Percentiles rank a stretch among this genome's conserved stretches.
Evolutionary conservation across 2,797 vertebrate genomes (phyloP).

Genomic region (Hafferia zeledoni): DNA sequence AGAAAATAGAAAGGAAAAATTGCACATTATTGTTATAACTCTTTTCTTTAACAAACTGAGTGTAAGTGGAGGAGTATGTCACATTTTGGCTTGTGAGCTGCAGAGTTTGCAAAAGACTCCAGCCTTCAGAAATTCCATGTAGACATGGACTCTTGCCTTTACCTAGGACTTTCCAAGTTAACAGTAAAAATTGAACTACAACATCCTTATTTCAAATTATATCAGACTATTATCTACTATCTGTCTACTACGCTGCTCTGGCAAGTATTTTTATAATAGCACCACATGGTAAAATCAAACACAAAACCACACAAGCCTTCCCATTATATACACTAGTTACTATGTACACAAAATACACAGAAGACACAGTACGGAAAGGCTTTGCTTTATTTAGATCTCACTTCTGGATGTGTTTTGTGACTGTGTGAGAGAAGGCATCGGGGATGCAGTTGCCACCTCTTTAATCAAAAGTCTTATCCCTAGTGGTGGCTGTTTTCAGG

Average conservation of each 20-base stretch:
- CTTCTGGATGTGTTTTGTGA: slow-evolving; percentile 4
- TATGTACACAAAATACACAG: not conserved
- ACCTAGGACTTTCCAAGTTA: slow-evolving; percentile 58
- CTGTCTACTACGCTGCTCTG: slow-evolving; percentile 34
- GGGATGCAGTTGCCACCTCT: not conserved
- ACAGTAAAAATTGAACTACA: slow-evolving; percentile 54
- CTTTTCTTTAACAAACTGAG: slow-evolving; percentile 60
- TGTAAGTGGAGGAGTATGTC: slow-evolving; percentile 49
- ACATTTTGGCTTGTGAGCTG: slow-evolving; percentile 53
- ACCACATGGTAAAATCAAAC: slow-evolving; percentile 33
- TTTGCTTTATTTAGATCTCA: not conserved
- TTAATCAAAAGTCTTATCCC: not conserved
- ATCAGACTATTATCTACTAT: slow-evolving; percentile 37
- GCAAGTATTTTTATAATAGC: not conserved
- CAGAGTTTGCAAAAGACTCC: slow-evolving; percentile 52
- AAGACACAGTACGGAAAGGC: not conserved
- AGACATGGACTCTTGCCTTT: slow-evolving; percentile 15
- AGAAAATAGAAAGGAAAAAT: slow-evolving; percentile 65
- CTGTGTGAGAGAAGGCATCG: not conserved
- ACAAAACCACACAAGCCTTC: not conserved
- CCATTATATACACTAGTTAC: not conserved
- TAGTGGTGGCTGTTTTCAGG: not conserved
- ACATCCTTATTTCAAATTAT: slow-evolving; percentile 74
- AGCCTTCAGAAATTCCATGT: slow-evolving; percentile 52
- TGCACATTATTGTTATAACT: slow-evolving; percentile 64